A percentile compares a stretch with the other conserved stretches of the same genome.
Conservation (phyloP, 2,797 vertebrate genomes). For the Microhierax caerulescens region DNA sequence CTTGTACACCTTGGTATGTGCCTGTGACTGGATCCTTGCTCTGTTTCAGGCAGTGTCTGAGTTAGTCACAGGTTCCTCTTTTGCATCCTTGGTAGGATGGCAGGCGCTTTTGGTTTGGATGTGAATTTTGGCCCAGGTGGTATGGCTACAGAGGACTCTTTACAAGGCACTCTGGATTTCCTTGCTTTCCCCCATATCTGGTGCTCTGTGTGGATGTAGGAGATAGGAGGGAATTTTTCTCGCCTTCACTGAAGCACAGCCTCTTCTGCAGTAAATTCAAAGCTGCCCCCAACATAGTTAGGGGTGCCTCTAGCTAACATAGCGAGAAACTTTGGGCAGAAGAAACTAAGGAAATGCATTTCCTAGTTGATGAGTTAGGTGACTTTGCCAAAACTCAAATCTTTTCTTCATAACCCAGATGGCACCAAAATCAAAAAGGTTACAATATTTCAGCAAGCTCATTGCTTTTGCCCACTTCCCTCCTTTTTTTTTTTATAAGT, state of each 20-base stretch:
- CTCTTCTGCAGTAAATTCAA: neutral
- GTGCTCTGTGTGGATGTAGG: neutral
- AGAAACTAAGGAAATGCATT: neutral
- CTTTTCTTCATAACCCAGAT: neutral
- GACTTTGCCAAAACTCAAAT: neutral
- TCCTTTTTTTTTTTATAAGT: neutral
- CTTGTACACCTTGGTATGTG: neutral
- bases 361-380: neutral
- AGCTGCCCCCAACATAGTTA: neutral
- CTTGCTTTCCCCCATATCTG: neutral
- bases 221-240: neutral
- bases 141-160: neutral
- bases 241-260: neutral
- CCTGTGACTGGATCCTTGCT: neutral
- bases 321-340: neutral
- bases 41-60: neutral
- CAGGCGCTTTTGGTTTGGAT: neutral
- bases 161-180: neutral
- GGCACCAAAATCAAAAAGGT: neutral
- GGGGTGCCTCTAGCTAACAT: neutral
- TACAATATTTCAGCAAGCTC: neutral
- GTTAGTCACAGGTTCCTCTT: neutral
- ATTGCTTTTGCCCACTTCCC: neutral
- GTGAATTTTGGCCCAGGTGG: neutral
- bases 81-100: neutral